Evolutionary conservation across 2,113 vertebrate genomes (phyloP).

Genomic region (Rhinogobius similis): DNA sequence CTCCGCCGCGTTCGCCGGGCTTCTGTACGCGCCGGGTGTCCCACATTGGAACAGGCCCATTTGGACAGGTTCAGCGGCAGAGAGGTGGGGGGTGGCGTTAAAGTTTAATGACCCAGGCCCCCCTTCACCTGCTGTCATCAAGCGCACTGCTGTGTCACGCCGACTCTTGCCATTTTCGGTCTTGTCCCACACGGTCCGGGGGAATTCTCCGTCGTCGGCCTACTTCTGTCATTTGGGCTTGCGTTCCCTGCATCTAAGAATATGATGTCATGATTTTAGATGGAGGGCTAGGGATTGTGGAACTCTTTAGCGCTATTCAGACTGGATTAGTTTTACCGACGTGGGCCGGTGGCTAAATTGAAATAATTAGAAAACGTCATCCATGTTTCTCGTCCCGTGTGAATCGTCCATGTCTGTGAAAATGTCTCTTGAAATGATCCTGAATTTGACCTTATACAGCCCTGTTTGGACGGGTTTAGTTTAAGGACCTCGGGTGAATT

Average conservation of each 20-base stretch:
- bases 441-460: no score
- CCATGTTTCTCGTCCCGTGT: no score
- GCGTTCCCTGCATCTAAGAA: not conserved
- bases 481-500: no score
- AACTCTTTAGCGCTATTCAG: no score
- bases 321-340: no score
- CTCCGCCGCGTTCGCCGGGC: slow-evolving; percentile 48
- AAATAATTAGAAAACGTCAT: no score
- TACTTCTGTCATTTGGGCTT: not conserved
- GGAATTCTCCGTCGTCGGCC: not conserved
- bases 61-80: slow-evolving; percentile 60
- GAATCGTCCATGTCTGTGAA: no score
- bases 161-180: slow-evolving; percentile 26
- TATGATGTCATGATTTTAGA: not conserved
- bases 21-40: slow-evolving; percentile 43
- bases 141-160: slow-evolving; percentile 46
- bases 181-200: not conserved
- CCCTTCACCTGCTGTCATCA: slow-evolving; percentile 65
- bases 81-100: slow-evolving; percentile 40
- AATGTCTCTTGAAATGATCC: no score
- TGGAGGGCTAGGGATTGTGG: not conserved
- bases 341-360: no score
- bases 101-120: slow-evolving; percentile 68
- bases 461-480: no score
- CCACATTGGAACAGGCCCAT: slow-evolving; percentile 57